Base-by-base conservation (phyloP, 1,140 invertebrate species). In the Hypsibius dujardini region DNA sequence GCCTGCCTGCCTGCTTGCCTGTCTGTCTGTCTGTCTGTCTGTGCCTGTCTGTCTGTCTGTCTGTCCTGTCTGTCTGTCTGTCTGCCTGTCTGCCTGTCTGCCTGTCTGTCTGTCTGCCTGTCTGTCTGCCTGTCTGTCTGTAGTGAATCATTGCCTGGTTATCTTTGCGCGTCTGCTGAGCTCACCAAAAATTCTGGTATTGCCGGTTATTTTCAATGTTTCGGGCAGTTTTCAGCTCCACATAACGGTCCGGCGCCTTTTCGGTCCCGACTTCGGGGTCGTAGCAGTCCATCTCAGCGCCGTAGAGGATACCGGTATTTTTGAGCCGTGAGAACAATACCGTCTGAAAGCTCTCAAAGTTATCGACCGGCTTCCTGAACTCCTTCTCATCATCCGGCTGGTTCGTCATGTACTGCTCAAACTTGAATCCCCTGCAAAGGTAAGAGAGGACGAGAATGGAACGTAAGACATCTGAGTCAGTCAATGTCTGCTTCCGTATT, bases 391-490 rank as follows among this genome's bases (percentile, higher is more conserved):
- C 50, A n/a, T 56, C 50, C 50, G 50, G 7, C 50, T 7, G 50
- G 50, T 56, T 7, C 50, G 50, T 56, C 50, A 56, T 56, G 50
- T 56, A 56, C 50, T 56, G 50, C 50, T 56, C 50, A n/a, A 56
- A 56, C 50, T 56, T 56, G 50, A 7, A 56, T 7, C 50, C 50
- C 50, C 50, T 56, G 50, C 50, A 7, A 56, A 56, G 50, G 7
- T n/a, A n/a, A n/a, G n/a, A n/a, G n/a, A n/a, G n/a, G n/a, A n/a
- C n/a, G n/a, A n/a, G n/a, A n/a, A n/a, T n/a, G n/a, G n/a, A n/a
- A n/a, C n/a, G n/a, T n/a, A n/a, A n/a, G n/a, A n/a, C n/a, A n/a
- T n/a, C n/a, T n/a, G n/a, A n/a, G n/a, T n/a, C n/a, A n/a, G n/a
- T n/a, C n/a, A n/a, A n/a, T n/a, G n/a, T n/a, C 7, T 56, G 7